A percentile compares a stretch with the other conserved stretches of the same genome.
These are phyloP conservation scores for Drosophila lowei DNA, from an alignment of 1,140 invertebrate species.

Conservation along the genomic window DNA sequence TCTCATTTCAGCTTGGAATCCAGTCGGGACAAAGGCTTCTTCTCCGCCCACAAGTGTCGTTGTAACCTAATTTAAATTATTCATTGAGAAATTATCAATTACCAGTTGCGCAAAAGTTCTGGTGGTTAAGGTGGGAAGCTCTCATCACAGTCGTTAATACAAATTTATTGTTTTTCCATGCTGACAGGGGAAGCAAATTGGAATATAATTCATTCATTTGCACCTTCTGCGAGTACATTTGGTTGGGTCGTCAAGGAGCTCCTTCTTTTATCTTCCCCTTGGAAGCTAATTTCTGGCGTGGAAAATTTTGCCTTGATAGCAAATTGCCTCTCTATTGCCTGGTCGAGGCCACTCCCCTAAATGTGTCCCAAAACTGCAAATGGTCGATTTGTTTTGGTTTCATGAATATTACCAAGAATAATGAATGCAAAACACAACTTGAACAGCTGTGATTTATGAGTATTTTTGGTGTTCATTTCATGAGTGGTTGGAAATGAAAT, in stretches of 20 bases:
- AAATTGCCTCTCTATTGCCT: slow-evolving; percentile 29
- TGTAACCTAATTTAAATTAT: slow-evolving; percentile 15
- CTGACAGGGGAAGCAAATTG: slow-evolving; percentile 23
- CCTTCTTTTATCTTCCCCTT: not conserved
- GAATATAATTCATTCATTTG: slow-evolving; percentile 39
- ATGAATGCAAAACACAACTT: not conserved
- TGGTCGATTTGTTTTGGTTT: slow-evolving; percentile 45
- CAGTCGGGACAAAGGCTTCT: not conserved
- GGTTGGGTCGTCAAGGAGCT: slow-evolving; percentile 1
- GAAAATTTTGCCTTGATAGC: slow-evolving; percentile 52
- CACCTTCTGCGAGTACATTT: not conserved
- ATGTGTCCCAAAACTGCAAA: slow-evolving; percentile 42
- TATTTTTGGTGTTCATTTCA: no score
- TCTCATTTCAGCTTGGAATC: slow-evolving; percentile 1
- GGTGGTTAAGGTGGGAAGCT: not conserved
- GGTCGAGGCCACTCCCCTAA: slow-evolving; percentile 8
- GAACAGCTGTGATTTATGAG: no score
- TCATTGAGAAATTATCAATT: slow-evolving; percentile 52
- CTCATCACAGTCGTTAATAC: slow-evolving; percentile 18
- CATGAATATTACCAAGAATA: slow-evolving; percentile 8
- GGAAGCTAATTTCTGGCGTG: slow-evolving; percentile 41
- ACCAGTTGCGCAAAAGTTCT: slow-evolving; percentile 11
- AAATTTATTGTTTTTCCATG: slow-evolving; percentile 44
- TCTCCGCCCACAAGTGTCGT: not conserved
- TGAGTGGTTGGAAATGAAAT: not conserved